Base-by-base conservation (phyloP, 1,140 invertebrate species). In the Panulirus ornatus region DNA sequence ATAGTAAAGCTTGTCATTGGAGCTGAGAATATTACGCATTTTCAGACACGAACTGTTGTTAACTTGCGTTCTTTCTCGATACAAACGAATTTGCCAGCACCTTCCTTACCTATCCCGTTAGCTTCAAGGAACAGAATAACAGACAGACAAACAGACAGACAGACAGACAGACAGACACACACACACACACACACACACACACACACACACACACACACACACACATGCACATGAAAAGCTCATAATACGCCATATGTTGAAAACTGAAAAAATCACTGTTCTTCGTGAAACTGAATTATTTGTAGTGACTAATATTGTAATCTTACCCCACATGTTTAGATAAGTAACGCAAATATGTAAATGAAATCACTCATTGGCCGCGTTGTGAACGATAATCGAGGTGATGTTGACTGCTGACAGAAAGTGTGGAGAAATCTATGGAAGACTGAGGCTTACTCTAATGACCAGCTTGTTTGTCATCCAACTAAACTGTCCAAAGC, bases 141-240 rank as follows among this genome's bases (percentile, higher is more conserved):
- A n/a, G n/a, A n/a, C n/a, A n/a, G n/a, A n/a, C n/a, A n/a, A n/a
- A n/a, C n/a, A 11, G 11, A 58, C 51, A 58, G n/a, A 9, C 51
- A 58, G 51, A 58, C 51, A 58, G 51, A 58, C 51, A 58, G 51
- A 58, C 51, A 58, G 51, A 58, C 51, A 58, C 11, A 58, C 51
- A 58, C 11, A 58, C 51, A 58, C 11, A 58, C 51, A 58, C 11
- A 58, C 51, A 58, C 11, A 58, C n/a, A n/a, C n/a, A n/a, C n/a
- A n/a, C n/a, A n/a, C n/a, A n/a, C n/a, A n/a, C n/a, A n/a, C n/a
- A n/a, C n/a, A n/a, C n/a, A n/a, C n/a, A n/a, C n/a, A n/a, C n/a
- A n/a, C n/a, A n/a, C n/a, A n/a, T n/a, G n/a, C n/a, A n/a, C n/a
- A n/a, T n/a, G n/a, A n/a, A n/a, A n/a, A n/a, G n/a, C n/a, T n/a